Evolutionary conservation across 2,113 vertebrate species (phyloP).

Genomic region (Callaeas wilsoni): DNA sequence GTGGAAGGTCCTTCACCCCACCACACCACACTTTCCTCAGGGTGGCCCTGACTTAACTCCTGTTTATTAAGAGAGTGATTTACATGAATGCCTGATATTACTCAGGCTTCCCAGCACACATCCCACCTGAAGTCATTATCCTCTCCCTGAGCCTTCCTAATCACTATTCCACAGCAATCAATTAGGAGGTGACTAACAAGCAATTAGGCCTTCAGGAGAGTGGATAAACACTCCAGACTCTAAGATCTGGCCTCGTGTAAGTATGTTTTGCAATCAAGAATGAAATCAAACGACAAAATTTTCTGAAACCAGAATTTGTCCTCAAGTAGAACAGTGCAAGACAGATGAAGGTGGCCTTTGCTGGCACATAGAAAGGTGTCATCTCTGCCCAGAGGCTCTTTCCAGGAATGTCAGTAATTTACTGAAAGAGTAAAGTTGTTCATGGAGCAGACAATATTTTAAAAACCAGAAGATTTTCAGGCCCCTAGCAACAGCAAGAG

Average conservation of each 20-base stretch:
- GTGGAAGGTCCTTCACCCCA: background rate
- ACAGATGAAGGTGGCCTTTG: background rate
- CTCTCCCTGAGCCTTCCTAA: background rate
- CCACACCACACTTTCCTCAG: background rate
- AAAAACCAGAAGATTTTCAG: background rate
- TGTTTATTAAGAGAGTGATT: background rate
- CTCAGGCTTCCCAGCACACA: background rate
- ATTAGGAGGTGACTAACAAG: constrained; percentile 32
- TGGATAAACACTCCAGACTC: constrained; percentile 3
- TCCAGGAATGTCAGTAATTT: background rate
- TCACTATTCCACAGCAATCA: background rate
- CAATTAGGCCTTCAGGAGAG: constrained; percentile 4
- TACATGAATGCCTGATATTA: background rate
- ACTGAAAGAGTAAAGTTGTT: background rate
- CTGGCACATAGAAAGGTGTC: background rate
- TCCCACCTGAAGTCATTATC: background rate
- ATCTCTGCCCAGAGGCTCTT: background rate
- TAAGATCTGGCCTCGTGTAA: background rate
- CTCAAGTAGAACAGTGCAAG: background rate
- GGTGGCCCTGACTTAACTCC: background rate
- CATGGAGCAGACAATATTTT: background rate
- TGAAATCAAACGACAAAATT: background rate
- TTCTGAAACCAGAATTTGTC: background rate
- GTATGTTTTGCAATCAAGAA: background rate
- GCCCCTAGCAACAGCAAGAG: background rate